Evolutionary conservation across 2,888 invertebrate species (phyloP).

Genomic region (Pherbina coryleti): DNA sequence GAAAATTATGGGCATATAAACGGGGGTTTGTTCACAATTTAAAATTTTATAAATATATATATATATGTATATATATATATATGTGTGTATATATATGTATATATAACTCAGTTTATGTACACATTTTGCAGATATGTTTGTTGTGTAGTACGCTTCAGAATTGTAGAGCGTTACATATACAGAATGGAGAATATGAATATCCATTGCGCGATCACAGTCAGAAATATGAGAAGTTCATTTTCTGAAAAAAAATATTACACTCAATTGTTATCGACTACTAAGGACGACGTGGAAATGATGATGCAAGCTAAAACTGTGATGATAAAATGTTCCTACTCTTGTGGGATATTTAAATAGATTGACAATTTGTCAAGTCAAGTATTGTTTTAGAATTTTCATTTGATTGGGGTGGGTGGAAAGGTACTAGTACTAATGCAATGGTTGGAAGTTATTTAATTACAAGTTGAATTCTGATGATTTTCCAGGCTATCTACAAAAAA

Average conservation of each 20-base stretch:
- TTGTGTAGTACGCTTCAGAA: constrained; percentile 30
- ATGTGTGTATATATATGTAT: neutral
- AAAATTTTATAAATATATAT: neutral
- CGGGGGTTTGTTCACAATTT: constrained; percentile 16
- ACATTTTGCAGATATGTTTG: constrained; percentile 31
- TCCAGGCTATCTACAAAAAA: too few species aligned
- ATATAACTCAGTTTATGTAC: neutral
- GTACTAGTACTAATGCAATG: too few species aligned
- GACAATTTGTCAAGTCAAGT: too few species aligned
- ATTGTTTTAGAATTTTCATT: too few species aligned
- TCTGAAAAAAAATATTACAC: constrained; percentile 68
- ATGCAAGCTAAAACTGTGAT: constrained; percentile 29
- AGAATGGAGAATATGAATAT: constrained; percentile 33
- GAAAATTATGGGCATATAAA: constrained; percentile 1
- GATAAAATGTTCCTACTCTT: neutral
- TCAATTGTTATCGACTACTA: constrained; percentile 51
- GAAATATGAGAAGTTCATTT: constrained; percentile 67
- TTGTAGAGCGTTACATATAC: constrained; percentile 25
- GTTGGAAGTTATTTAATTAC: too few species aligned
- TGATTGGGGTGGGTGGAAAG: too few species aligned
- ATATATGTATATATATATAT: too few species aligned
- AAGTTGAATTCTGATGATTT: too few species aligned
- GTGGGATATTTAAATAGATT: neutral
- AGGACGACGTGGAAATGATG: constrained; percentile 37
- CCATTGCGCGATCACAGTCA: constrained; percentile 67